Percentiles rank a stretch among this genome's conserved stretches.
These are phyloP conservation scores for Epizoanthus rinbou DNA, from an alignment of 92 coral and sea anemone genomes.

Conservation along the genomic window DNA sequence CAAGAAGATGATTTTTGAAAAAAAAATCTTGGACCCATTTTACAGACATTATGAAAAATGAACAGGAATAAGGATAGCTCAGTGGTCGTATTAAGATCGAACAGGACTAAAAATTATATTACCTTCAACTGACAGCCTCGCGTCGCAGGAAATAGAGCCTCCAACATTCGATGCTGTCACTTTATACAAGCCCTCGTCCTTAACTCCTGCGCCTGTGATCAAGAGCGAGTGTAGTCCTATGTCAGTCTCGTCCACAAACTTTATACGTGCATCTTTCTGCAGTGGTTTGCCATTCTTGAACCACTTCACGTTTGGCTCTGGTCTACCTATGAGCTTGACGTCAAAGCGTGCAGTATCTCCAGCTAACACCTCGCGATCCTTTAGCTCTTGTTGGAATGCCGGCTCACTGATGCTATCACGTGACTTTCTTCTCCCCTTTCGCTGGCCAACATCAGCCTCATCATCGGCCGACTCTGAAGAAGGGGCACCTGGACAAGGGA, in stretches of 20 bases:
- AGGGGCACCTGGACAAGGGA: conserved; percentile 17
- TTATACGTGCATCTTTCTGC: conserved; percentile 77
- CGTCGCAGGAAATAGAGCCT: conserved; percentile 83
- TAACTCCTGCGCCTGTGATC: conserved; percentile 75
- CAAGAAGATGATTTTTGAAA: too few relatives aligned
- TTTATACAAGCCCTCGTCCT: conserved; percentile 85
- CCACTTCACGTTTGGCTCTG: conserved; percentile 96
- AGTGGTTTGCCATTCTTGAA: conserved; percentile 80
- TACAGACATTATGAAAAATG: too few relatives aligned
- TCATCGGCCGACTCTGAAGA: conserved; percentile 62
- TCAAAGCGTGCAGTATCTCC: conserved; percentile 91
- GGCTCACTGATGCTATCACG: conserved; percentile 78
- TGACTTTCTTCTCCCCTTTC: conserved; percentile 74
- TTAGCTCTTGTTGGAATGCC: conserved; percentile 88
- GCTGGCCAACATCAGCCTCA: conserved; percentile 62
- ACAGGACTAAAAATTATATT: neutral
- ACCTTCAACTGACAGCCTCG: conserved; percentile 81
- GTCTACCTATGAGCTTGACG: conserved; percentile 77
- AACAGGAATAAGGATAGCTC: too few relatives aligned
- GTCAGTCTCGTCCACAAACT: conserved; percentile 83
- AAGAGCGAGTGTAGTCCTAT: conserved; percentile 81
- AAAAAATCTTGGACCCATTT: too few relatives aligned
- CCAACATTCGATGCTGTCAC: conserved; percentile 90
- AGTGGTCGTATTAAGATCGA: too few relatives aligned
- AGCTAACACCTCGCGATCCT: conserved; percentile 78